These are phyloP conservation scores for Phrynocephalus versicolor DNA, from an alignment of 2,113 vertebrate genomes.

Conservation along the genomic window DNA sequence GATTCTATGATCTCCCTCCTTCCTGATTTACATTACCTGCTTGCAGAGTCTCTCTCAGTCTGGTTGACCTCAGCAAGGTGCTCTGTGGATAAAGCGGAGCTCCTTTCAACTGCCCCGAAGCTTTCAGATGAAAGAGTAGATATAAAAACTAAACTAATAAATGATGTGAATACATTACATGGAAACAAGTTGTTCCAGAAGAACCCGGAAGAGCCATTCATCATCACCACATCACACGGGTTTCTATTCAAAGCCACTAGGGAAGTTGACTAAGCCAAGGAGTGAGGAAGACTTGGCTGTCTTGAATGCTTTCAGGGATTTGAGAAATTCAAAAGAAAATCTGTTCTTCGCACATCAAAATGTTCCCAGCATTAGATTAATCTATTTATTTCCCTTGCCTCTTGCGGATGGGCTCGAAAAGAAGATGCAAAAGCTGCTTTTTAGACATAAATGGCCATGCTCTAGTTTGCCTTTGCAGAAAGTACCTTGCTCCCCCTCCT, in stretches of 20 bases:
- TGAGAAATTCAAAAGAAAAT: conserved; percentile 12
- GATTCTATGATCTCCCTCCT: no score
- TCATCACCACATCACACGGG: neutral
- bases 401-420: conserved; percentile 35
- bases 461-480: conserved; percentile 34
- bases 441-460: conserved; percentile 25
- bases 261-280: neutral
- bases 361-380: conserved; percentile 25
- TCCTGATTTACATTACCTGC: no score
- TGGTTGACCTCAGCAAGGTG: no score
- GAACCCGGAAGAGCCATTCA: no score
- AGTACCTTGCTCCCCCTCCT: neutral
- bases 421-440: conserved; percentile 23
- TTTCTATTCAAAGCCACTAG: neutral
- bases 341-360: conserved; percentile 32
- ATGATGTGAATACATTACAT: neutral
- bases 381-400: conserved; percentile 47
- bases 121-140: neutral
- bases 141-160: neutral
- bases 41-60: no score
- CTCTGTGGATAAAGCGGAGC: no score
- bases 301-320: neutral
- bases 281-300: neutral
- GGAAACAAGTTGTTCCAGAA: neutral
- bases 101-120: neutral